Evolutionary conservation across 2,113 vertebrate genomes (phyloP).

Genomic region (Columba livia): DNA sequence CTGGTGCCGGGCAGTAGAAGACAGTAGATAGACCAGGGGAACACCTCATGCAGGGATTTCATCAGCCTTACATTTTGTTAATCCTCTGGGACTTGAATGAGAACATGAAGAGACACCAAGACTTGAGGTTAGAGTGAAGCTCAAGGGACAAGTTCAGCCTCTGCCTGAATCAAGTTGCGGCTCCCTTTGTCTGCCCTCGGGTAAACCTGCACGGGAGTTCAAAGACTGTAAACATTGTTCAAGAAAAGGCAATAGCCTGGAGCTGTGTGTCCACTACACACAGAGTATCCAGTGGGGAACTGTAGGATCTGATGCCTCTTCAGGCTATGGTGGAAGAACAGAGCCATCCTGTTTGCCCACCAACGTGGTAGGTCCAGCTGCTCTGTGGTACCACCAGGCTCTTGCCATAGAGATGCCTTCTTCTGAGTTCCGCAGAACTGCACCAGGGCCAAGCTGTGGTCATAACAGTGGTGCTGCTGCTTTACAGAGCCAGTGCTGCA

Average conservation of each 20-base stretch:
- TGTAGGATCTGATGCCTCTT: not conserved
- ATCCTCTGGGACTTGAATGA: not conserved
- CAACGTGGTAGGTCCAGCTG: not conserved
- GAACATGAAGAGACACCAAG: not conserved
- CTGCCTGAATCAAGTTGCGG: not conserved
- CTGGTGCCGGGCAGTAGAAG: fast-evolving
- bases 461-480: not conserved
- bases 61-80: not conserved
- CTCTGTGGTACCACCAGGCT: not conserved
- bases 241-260: not conserved
- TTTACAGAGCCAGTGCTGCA: not conserved
- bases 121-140: not conserved
- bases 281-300: not conserved
- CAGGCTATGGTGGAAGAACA: not conserved
- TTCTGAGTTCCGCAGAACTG: not conserved
- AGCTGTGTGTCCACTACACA: not conserved
- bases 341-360: not conserved
- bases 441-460: not conserved
- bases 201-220: not conserved
- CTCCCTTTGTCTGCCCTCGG: not conserved
- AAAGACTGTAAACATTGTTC: not conserved
- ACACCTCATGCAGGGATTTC: not conserved
- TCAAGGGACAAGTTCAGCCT: not conserved
- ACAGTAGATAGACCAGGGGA: not conserved
- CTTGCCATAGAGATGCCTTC: not conserved